Evolutionary conservation across 2,888 invertebrate genomes (phyloP), one percentile per base, ranked within the genome.

Genomic region (Tipula vernalis): DNA sequence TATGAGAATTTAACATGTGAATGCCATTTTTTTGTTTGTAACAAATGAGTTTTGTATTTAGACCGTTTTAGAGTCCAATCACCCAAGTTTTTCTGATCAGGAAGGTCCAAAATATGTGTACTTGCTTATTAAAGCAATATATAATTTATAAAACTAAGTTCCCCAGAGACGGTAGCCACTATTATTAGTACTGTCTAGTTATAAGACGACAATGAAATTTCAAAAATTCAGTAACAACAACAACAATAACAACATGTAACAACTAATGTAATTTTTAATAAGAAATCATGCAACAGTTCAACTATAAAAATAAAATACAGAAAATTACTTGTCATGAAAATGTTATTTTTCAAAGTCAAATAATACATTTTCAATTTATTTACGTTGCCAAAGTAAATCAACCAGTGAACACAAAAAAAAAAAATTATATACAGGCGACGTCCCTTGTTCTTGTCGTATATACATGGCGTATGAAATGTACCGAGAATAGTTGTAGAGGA

Each of bases 321-420:
- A 71, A 71, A 71, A 71, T 71, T 71, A 71, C 71, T 71, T 71
- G 71, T 71, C 71, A 71, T 71, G 71, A 71, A 71, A 71, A 71
- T 71, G 71, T 71, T 71, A 71, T 71, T 71, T 71, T 71, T 71
- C 71, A 71, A 71, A 71, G 71, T 71, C 71, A 71, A 71, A 28
- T 71, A 71, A 71, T 28, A 71, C 28, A 71, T 71, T 71, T 71
- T 71, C 71, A 18, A 51, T 51, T 51, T 51, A 51, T 51, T 51
- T 51, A 51, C 51, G 51, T 51, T 51, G 51, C 51, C 51, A 51
- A 51, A 15, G 51, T 4, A 51, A 51, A 51, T 51, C 51, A 51
- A 15, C 51, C 51, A 51, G 15, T 15, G 15, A 51, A 51, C 51
- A 51, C 51, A 51, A 15, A 51, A 28, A 28, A 28, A 28, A 28